These are phyloP conservation scores for Caenorhabditis macrosperma DNA, from an alignment of 2,888 invertebrate species.

Conservation along the genomic window DNA sequence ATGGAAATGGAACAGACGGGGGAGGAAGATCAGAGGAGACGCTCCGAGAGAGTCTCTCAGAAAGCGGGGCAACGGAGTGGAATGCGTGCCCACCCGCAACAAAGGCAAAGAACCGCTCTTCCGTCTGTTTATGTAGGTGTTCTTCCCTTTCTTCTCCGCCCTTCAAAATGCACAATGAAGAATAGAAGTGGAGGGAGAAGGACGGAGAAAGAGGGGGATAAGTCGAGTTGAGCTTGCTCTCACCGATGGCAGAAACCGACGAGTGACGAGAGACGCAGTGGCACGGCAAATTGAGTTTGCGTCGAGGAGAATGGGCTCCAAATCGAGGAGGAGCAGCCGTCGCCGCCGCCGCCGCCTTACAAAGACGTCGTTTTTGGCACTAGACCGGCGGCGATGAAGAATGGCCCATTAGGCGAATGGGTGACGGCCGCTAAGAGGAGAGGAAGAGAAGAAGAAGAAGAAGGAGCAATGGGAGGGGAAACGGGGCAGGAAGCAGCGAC, in stretches of 20 bases:
- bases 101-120: slow-evolving; percentile 11
- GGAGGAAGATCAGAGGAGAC: background rate
- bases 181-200: slow-evolving; percentile 5
- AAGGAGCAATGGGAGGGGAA: background rate
- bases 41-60: slow-evolving; percentile 2
- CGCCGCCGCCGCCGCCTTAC: background rate
- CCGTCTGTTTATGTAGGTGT: slow-evolving; percentile 41
- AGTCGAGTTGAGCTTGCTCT: slow-evolving; percentile 32
- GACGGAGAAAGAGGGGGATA: slow-evolving; percentile 24
- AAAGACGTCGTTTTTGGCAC: slow-evolving; percentile 44
- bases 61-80: slow-evolving; percentile 40
- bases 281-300: slow-evolving; percentile 51
- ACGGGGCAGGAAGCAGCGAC: background rate
- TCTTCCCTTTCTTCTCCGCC: slow-evolving; percentile 32
- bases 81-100: slow-evolving; percentile 1
- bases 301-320: slow-evolving; percentile 57
- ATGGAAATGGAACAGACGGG: slow-evolving; percentile 7
- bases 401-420: slow-evolving; percentile 51
- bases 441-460: background rate
- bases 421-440: background rate
- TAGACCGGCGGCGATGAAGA: slow-evolving; percentile 37
- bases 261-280: slow-evolving; percentile 32
- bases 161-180: slow-evolving; percentile 35
- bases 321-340: slow-evolving; percentile 41
- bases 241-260: no score